Base-by-base conservation (phyloP, 2,888 invertebrate genomes). In the Lysandra bellargus region DNA sequence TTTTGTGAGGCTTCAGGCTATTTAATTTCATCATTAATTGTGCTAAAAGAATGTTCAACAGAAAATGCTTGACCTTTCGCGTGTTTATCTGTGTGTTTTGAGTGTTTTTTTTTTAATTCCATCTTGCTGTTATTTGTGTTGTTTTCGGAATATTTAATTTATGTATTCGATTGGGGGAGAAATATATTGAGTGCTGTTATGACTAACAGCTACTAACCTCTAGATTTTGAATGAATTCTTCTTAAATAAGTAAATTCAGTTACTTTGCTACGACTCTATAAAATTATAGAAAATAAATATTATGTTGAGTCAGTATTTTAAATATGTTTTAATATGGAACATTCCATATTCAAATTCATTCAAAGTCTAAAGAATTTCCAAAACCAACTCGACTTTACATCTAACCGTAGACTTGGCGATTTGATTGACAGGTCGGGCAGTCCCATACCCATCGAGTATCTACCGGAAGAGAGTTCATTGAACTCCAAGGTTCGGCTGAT, bases 361-460 rank as follows among this genome's bases (percentile, higher is more conserved):
- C 92, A 92, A 91, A 91, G 92, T 93, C 88, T 81, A 81, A 84
- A 84, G 57, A 76, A 12, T 12, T 80, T 60, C 78, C 23, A 78
- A 80, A 80, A 80, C n/a, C 6, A 84, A 82, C 82, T 83, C 80
- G 84, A 82, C 83, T 83, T 85, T 86, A 92, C 90, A 87, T 92
- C 91, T 95, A 92, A 95, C 90, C 83, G 88, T 87, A 95, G 95
- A 86, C 88, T 94, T 84, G 93, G 91, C 80, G 87, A 91, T 88
- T 88, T 93, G 87, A 87, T 95, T 85, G 95, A 95, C 92, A 98
- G 98, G 86, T 98, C 98, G 40, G 98, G 98, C 83, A 98, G 98
- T 86, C 98, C 98, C 0, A 98, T 98, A 83, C 98, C 98, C 14
- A 98, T 98, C 80, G 98, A 98, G 89, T 98, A 98, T 88, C 93